A percentile compares a stretch with the other conserved stretches of the same genome.
Evolutionary conservation across 2,888 invertebrate genomes (phyloP).

Genomic region (Mongoloraphidia duomilia): DNA sequence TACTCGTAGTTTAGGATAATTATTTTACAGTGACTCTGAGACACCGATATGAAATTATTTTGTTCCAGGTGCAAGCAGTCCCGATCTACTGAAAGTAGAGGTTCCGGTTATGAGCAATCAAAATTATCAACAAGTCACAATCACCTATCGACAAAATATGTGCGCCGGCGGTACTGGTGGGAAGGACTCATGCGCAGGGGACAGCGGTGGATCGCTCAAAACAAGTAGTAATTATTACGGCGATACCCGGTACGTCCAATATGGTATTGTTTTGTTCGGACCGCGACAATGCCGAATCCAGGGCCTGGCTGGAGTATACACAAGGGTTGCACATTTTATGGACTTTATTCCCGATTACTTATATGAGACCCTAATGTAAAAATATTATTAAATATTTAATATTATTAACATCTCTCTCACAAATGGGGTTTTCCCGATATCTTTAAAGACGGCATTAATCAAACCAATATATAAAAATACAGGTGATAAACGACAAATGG

Average conservation of each 20-base stretch:
- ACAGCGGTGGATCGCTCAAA: slow-evolving; percentile 51
- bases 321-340: slow-evolving; percentile 43
- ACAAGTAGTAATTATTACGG: slow-evolving; percentile 11
- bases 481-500: too few relatives aligned
- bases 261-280: slow-evolving; percentile 39
- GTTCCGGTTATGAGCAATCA: slow-evolving; percentile 26
- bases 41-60: too few relatives aligned
- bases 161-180: slow-evolving; percentile 46
- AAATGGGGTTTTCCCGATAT: too few relatives aligned
- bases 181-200: slow-evolving; percentile 50
- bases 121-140: slow-evolving; percentile 17
- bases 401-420: too few relatives aligned
- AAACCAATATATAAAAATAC: too few relatives aligned
- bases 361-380: slow-evolving; percentile 27
- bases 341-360: slow-evolving; percentile 51
- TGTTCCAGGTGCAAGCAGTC: background rate
- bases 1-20: too few relatives aligned
- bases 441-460: too few relatives aligned
- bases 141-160: slow-evolving; percentile 32
- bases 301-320: slow-evolving; percentile 59
- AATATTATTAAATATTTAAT: too few relatives aligned
- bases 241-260: slow-evolving; percentile 37
- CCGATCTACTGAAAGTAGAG: slow-evolving; percentile 28
- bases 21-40: too few relatives aligned
- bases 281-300: slow-evolving; percentile 28